These are phyloP conservation scores for Homarus americanus DNA, from an alignment of 1,140 invertebrate genomes.

Conservation along the genomic window DNA sequence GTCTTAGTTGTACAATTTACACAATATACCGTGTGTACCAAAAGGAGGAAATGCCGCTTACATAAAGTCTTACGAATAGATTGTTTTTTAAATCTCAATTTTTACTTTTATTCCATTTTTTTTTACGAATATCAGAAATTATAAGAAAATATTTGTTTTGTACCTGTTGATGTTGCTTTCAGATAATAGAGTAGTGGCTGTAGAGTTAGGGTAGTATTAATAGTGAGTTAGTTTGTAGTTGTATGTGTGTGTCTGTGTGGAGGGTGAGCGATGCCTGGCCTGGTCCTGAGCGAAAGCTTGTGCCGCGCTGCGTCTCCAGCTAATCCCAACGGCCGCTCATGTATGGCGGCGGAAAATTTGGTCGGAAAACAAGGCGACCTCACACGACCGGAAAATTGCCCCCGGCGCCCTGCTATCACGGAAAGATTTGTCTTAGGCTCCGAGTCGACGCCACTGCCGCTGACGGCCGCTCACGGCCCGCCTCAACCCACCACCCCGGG, in stretches of 20 bases:
- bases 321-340: slow-evolving; percentile 71
- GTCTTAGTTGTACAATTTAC: too few species aligned
- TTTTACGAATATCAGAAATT: too few species aligned
- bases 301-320: slow-evolving; percentile 46
- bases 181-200: too few species aligned
- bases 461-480: slow-evolving; percentile 22
- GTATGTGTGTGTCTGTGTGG: background rate
- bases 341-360: slow-evolving; percentile 72
- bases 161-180: too few species aligned
- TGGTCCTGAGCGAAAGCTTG: slow-evolving; percentile 39
- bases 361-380: slow-evolving; percentile 73
- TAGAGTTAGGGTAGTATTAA: too few species aligned
- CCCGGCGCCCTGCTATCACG: slow-evolving; percentile 70
- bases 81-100: too few species aligned
- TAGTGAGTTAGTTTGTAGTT: too few species aligned
- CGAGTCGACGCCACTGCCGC: slow-evolving; percentile 41
- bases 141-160: too few species aligned
- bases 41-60: too few species aligned
- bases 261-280: slow-evolving; percentile 32
- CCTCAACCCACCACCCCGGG: slow-evolving; percentile 10
- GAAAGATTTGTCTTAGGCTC: slow-evolving; percentile 73
- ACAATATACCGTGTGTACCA: too few species aligned
- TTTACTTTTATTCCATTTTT: too few species aligned
- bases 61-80: too few species aligned
- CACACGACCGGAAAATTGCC: slow-evolving; percentile 74